Evolutionary conservation across 1,140 invertebrate genomes (phyloP), one percentile per base, ranked within the genome.

Genomic region (Zaprionus davidi): DNA sequence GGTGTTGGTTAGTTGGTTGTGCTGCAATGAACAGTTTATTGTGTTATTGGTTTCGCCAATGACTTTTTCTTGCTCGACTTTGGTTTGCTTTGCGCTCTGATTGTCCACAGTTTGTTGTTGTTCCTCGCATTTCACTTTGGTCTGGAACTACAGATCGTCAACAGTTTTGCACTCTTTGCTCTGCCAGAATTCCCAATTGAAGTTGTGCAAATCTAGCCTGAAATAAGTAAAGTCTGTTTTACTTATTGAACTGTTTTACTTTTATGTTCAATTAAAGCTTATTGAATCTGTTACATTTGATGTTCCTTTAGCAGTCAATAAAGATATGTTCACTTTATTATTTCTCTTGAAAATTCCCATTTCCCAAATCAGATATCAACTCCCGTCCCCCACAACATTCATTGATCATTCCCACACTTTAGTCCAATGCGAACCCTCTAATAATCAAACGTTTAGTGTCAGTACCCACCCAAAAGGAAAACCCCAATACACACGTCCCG

Each of bases 41-140:
- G 85, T 88, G 76, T 88, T 90, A 88, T 90, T 88, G 85, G 85
- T 88, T 88, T 88, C 88, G 85, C 75, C 81, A 79, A 88, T 88
- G 84, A 90, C 75, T 86, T 55, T 56, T 74, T 74, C 59, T 69
- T 75, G 59, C 53, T 56, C 71, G 41, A 68, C 64, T 75, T 75
- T 69, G 22, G 28, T 55, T 88, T 81, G 71, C 69, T 78, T 82
- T 86, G 73, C 58, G 55, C 71, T 85, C 78, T 86, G 83, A 79
- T 79, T 81, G 71, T 86, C 70, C 53, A n/a, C 22, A 24, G 28
- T 11, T 53, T 68, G 28, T 20, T 64, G 36, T 24, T 46, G 38
- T 41, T 46, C 20, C 62, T 22, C 41, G 5, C 28, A 28, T 20
- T 51, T 34, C 44, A 44, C 41, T 46, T 62, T 2, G 31, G 9